phyloP scores from a whole-genome alignment of 2,113 vertebrate genomes.

The Mesocricetus auratus region DNA sequence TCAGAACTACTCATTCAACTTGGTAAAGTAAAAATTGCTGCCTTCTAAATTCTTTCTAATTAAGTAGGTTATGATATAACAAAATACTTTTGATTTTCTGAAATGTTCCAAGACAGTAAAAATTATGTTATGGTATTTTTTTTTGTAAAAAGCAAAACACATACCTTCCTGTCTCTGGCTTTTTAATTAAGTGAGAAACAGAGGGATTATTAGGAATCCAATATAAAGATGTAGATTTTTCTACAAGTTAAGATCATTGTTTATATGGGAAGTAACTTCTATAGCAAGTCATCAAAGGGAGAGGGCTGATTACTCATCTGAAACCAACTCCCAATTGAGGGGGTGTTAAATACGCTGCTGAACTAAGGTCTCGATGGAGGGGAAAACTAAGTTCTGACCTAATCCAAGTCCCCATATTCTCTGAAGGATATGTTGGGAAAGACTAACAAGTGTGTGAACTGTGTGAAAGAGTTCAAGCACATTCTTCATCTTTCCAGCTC shows the following conservation, averaged over 20 bases:
- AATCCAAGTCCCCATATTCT: neutral
- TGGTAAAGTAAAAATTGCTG: neutral
- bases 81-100: slow-evolving; percentile 9
- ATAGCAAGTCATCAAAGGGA: neutral
- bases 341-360: neutral
- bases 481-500: neutral
- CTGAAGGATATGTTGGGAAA: neutral
- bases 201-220: neutral
- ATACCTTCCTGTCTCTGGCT: neutral
- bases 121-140: neutral
- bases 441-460: neutral
- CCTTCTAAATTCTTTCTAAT: neutral
- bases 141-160: neutral
- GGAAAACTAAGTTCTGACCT: neutral
- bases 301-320: neutral
- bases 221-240: neutral
- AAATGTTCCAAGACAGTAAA: neutral
- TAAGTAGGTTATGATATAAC: neutral
- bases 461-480: neutral
- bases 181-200: neutral
- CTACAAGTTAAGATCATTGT: no score
- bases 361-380: neutral
- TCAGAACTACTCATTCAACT: neutral
- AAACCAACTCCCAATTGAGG: neutral
- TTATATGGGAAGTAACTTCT: neutral